Evolutionary conservation across 2,888 invertebrate genomes (phyloP).

Genomic region (Deladenus siricidicola): DNA sequence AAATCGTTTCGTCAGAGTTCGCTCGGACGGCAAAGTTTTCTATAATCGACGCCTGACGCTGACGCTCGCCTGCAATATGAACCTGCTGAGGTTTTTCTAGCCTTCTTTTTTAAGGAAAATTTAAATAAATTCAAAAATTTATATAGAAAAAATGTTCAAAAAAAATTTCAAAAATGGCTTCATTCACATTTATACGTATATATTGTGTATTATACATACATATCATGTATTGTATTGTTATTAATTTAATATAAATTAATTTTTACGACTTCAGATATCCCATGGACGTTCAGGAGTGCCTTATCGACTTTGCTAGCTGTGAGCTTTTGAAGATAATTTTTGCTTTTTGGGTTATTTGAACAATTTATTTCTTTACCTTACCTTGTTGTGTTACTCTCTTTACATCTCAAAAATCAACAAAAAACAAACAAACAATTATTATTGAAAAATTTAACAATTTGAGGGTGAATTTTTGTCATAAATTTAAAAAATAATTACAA

Average conservation of each 20-base stretch:
- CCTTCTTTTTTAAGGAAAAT: background rate
- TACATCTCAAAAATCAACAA: no score
- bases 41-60: conserved; percentile 51
- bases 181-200: no score
- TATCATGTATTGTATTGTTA: no score
- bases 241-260: background rate
- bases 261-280: conserved; percentile 37
- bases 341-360: background rate
- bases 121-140: background rate
- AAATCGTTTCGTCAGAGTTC: conserved; percentile 47
- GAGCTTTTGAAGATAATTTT: no score
- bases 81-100: conserved; percentile 31
- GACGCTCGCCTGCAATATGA: conserved; percentile 52
- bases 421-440: no score
- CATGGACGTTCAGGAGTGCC: conserved; percentile 52
- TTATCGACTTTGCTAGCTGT: conserved; percentile 53
- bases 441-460: no score
- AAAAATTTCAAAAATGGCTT: no score
- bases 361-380: no score
- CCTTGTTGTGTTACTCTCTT: no score
- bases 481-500: no score
- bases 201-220: no score
- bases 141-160: conserved; percentile 3
- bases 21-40: conserved; percentile 48
- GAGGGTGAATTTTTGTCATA: no score